Conservation (phyloP, 2,888 invertebrate genomes). For the Electrophaes corylata region DNA sequence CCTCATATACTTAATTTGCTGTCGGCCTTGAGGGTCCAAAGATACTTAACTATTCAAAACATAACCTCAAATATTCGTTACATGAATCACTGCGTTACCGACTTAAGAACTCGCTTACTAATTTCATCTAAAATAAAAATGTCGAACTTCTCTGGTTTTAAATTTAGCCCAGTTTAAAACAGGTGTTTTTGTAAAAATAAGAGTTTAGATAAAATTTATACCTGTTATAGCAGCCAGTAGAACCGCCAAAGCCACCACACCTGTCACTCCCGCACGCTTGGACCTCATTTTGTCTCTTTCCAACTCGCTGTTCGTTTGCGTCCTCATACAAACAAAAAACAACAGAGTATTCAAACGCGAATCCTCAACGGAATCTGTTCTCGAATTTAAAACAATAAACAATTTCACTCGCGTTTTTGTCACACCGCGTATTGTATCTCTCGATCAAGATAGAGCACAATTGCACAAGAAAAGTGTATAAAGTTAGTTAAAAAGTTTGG, state of each 20-base stretch:
- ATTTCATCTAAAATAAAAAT: background rate
- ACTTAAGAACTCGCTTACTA: conserved; percentile 37
- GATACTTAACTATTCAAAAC: conserved; percentile 40
- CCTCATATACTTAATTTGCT: conserved; percentile 2
- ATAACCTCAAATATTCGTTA: conserved; percentile 51
- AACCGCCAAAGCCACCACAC: conserved; percentile 77
- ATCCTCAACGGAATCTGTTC: conserved; percentile 63
- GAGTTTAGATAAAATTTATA: conserved; percentile 53
- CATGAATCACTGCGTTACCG: conserved; percentile 55
- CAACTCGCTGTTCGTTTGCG: conserved; percentile 65
- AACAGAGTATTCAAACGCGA: conserved; percentile 66
- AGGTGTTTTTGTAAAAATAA: conserved; percentile 11
- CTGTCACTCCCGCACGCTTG: conserved; percentile 73
- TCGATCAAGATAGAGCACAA: conserved; percentile 71
- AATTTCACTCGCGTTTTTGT: conserved; percentile 72
- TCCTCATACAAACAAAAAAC: conserved; percentile 68
- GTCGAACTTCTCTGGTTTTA: background rate
- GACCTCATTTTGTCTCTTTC: conserved; percentile 80
- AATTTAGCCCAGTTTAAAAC: conserved; percentile 12
- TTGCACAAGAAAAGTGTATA: conserved; percentile 65
- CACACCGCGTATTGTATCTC: conserved; percentile 65
- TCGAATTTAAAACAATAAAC: conserved; percentile 71
- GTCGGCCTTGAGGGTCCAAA: conserved; percentile 24
- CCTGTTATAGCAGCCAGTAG: conserved; percentile 77
- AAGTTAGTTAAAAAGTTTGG: conserved; percentile 55